phyloP scores from a whole-genome alignment of 2,888 invertebrate genomes.

The Balanococcus diminutus region DNA sequence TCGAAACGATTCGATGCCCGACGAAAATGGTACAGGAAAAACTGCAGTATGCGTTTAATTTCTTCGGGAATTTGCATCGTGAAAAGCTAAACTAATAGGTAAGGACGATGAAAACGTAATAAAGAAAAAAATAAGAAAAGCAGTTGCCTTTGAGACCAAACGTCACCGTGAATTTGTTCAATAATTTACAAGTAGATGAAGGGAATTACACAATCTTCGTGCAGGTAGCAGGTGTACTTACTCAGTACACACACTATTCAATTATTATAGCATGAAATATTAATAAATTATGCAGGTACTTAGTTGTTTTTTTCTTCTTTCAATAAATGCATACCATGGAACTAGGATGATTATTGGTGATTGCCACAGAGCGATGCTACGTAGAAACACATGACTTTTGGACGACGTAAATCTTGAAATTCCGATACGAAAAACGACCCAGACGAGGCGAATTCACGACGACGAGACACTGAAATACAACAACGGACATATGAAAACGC shows the following conservation, averaged over 20 bases:
- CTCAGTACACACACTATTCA: not conserved
- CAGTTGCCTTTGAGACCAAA: not conserved
- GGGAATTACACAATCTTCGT: not conserved
- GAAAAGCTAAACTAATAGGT: no score
- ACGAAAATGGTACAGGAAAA: not conserved
- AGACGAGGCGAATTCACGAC: not conserved
- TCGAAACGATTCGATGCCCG: not conserved
- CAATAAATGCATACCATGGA: not conserved
- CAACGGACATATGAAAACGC: not conserved
- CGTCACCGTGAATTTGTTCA: no score
- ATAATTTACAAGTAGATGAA: not conserved
- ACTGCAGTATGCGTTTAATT: not conserved
- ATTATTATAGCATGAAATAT: not conserved
- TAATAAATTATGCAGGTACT: not conserved
- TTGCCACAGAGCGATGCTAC: not conserved
- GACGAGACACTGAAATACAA: not conserved
- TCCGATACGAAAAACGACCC: not conserved
- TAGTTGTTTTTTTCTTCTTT: not conserved
- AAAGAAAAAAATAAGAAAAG: not conserved
- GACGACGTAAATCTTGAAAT: not conserved
- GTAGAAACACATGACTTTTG: not conserved
- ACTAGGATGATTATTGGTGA: not conserved
- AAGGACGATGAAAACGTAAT: not conserved
- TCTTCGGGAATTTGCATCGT: not conserved
- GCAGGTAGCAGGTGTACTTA: no score